phyloP scores from a whole-genome alignment of 1,140 invertebrate species.

The Steinernema feltiae region DNA sequence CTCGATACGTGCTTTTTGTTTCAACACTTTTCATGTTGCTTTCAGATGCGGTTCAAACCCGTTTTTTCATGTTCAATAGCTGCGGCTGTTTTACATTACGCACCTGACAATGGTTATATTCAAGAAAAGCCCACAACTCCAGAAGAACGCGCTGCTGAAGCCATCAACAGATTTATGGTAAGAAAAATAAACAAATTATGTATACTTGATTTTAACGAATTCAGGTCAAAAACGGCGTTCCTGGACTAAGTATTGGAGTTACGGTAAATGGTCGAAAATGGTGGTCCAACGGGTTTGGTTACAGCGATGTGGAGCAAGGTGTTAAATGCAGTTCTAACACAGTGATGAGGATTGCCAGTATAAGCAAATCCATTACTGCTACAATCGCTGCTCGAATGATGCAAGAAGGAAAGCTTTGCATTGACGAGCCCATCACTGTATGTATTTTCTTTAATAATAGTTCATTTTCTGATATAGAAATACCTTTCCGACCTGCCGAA shows the following conservation, averaged over 20 bases:
- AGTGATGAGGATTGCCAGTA: slow-evolving; percentile 67
- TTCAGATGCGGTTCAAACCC: slow-evolving; percentile 1
- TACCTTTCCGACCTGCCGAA: slow-evolving; percentile 63
- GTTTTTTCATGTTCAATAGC: background rate
- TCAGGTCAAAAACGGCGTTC: slow-evolving; percentile 58
- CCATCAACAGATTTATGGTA: background rate
- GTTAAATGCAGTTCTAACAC: slow-evolving; percentile 61
- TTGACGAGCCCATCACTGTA: slow-evolving; percentile 64
- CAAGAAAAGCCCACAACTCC: no score
- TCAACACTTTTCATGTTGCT: background rate
- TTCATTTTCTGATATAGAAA: no score
- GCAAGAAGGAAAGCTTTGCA: slow-evolving; percentile 64
- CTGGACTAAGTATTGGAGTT: slow-evolving; percentile 64
- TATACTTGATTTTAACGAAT: background rate
- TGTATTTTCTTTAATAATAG: slow-evolving; percentile 17
- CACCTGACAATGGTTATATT: background rate
- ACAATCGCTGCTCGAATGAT: slow-evolving; percentile 63
- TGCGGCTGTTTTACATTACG: background rate
- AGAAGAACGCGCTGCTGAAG: background rate
- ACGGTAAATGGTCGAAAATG: slow-evolving; percentile 63
- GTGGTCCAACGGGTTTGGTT: slow-evolving; percentile 64
- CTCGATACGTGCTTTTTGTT: background rate
- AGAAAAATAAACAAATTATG: background rate
- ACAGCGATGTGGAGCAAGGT: slow-evolving; percentile 65
- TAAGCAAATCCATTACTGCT: slow-evolving; percentile 66